These are phyloP conservation scores for Papilio elwesi DNA, from an alignment of 2,888 invertebrate genomes.

Conservation along the genomic window DNA sequence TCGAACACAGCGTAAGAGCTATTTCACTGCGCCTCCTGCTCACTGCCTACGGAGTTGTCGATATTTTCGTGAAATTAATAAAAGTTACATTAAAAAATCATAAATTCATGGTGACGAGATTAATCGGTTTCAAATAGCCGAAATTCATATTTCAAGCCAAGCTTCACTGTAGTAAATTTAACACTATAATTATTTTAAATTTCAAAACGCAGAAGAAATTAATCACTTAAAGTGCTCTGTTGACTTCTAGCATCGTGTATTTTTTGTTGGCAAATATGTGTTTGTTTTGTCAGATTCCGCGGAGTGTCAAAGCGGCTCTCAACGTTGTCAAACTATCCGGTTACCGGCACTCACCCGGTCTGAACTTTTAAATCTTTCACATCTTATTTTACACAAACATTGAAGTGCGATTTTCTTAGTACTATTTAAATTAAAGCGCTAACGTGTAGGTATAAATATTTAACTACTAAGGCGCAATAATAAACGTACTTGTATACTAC, in stretches of 20 bases:
- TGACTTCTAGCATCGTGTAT: constrained; percentile 41
- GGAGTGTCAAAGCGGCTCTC: constrained; percentile 56
- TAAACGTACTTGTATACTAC: too few species aligned
- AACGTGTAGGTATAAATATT: not conserved
- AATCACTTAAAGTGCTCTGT: constrained; percentile 9
- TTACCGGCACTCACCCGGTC: constrained; percentile 62
- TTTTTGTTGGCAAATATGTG: constrained; percentile 62
- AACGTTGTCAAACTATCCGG: constrained; percentile 69
- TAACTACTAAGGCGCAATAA: too few species aligned
- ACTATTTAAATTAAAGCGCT: not conserved
- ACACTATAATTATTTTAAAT: not conserved
- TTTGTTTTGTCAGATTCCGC: constrained; percentile 79
- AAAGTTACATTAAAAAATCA: too few species aligned
- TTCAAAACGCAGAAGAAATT: not conserved
- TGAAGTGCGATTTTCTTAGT: not conserved
- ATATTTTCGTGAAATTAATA: too few species aligned
- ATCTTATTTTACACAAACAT: constrained; percentile 13
- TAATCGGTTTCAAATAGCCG: too few species aligned
- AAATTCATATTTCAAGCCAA: too few species aligned
- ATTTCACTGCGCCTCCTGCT: too few species aligned
- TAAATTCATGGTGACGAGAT: too few species aligned
- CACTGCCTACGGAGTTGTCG: too few species aligned
- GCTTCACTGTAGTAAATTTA: too few species aligned
- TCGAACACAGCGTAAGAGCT: too few species aligned
- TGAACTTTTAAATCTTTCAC: constrained; percentile 45